Conservation (phyloP, 2,113 vertebrate species). For the Boleophthalmus pectinirostris region DNA sequence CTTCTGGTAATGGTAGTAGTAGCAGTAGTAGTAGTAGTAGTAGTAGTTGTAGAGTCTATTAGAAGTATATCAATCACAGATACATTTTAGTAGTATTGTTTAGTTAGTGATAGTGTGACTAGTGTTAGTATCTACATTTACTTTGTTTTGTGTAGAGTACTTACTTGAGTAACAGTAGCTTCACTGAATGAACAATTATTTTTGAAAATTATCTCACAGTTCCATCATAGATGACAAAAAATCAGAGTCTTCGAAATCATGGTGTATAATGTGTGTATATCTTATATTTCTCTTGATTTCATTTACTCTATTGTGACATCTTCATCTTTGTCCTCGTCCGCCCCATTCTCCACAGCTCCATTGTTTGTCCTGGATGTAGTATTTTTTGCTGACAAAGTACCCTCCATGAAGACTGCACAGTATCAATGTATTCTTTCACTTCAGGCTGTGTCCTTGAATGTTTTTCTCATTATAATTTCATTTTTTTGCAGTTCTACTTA, state of each 20-base stretch:
- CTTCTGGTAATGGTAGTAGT: too few species aligned
- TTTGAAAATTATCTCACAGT: neutral
- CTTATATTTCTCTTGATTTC: neutral
- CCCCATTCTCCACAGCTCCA: conserved; percentile 2
- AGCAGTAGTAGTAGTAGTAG: too few species aligned
- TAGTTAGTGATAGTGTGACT: too few species aligned
- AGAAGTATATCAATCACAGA: too few species aligned
- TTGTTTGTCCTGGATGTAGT: conserved; percentile 28
- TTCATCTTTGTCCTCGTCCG: neutral
- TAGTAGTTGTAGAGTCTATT: too few species aligned
- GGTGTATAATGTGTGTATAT: neutral
- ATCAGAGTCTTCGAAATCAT: too few species aligned
- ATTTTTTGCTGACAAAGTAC: conserved; percentile 34
- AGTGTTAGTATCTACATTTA: too few species aligned
- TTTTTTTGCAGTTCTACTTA: neutral
- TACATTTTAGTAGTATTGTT: too few species aligned
- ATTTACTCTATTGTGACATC: neutral
- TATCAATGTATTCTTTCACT: conserved; percentile 34
- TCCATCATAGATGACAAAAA: too few species aligned
- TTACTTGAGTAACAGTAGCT: too few species aligned
- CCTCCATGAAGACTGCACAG: conserved; percentile 18
- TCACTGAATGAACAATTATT: too few species aligned
- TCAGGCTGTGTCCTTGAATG: conserved; percentile 40
- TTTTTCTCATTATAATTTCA: conserved; percentile 24
- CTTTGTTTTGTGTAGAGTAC: too few species aligned